Conservation (phyloP, 2,888 invertebrate species). For the Metalampra italica region DNA sequence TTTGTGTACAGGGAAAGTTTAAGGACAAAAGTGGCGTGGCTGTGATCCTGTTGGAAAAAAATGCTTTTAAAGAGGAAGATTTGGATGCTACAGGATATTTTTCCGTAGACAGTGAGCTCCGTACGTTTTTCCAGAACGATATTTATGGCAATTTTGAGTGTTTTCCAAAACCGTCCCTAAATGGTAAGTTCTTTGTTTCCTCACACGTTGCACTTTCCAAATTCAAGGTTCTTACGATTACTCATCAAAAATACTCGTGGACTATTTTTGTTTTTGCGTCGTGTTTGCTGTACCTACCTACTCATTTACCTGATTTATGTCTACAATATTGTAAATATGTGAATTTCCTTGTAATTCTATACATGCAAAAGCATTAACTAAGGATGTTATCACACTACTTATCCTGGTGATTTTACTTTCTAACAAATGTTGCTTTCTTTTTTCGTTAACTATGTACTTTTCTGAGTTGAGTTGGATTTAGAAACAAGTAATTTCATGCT, state of each 20-base stretch:
- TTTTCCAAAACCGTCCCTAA: conserved; percentile 78
- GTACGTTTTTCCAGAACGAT: conserved; percentile 87
- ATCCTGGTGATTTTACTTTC: too few species aligned
- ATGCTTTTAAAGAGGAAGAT: conserved; percentile 84
- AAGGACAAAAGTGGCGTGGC: conserved; percentile 80
- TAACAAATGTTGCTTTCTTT: too few species aligned
- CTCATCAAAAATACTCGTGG: conserved; percentile 26
- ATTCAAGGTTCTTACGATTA: conserved; percentile 33
- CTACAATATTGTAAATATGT: background rate
- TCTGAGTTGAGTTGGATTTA: too few species aligned
- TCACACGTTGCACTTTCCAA: conserved; percentile 32
- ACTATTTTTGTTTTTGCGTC: conserved; percentile 10
- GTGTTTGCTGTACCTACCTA: background rate
- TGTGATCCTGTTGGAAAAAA: conserved; percentile 89
- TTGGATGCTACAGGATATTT: conserved; percentile 80
- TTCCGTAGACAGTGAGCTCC: conserved; percentile 76
- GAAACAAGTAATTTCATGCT: too few species aligned
- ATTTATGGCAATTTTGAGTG: conserved; percentile 91
- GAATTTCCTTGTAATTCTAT: too few species aligned
- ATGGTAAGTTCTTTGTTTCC: conserved; percentile 79
- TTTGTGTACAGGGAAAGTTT: conserved; percentile 85
- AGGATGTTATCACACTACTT: too few species aligned
- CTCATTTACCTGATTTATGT: background rate
- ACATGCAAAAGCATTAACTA: too few species aligned
- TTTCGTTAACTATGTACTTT: too few species aligned